phyloP scores from a whole-genome alignment of 1,140 invertebrate genomes.

The Drosophila erecta region DNA sequence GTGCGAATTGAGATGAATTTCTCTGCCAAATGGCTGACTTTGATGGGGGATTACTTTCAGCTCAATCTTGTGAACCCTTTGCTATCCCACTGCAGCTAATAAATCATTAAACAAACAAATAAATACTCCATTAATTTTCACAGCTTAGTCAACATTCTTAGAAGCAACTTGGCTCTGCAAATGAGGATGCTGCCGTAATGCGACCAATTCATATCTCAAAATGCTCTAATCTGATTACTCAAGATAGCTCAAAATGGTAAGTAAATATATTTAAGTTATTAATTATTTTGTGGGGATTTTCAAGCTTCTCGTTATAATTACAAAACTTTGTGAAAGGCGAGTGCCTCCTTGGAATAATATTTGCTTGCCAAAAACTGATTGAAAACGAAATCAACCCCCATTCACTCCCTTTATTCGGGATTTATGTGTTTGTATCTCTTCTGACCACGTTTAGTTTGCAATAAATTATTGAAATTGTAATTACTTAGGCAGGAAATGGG shows the following conservation, averaged over 20 bases:
- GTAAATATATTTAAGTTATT: slow-evolving; percentile 76
- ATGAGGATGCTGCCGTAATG: slow-evolving; percentile 58
- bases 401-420: slow-evolving; percentile 6
- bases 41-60: slow-evolving; percentile 7
- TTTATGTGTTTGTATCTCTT: slow-evolving; percentile 30
- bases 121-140: slow-evolving; percentile 80
- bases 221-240: slow-evolving; percentile 72
- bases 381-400: slow-evolving; percentile 34
- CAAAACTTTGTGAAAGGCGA: slow-evolving; percentile 31
- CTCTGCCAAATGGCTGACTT: slow-evolving; percentile 1
- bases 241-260: slow-evolving; percentile 55
- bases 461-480: slow-evolving; percentile 81
- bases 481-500: slow-evolving; percentile 72
- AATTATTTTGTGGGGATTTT: slow-evolving; percentile 73
- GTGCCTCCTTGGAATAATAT: slow-evolving; percentile 59
- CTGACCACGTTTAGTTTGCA: slow-evolving; percentile 64
- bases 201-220: slow-evolving; percentile 75
- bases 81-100: slow-evolving; percentile 51
- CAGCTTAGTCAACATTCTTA: slow-evolving; percentile 57
- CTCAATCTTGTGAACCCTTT: slow-evolving; percentile 21
- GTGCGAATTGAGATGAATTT: slow-evolving; percentile 9
- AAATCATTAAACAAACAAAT: slow-evolving; percentile 80
- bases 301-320: slow-evolving; percentile 54
- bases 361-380: slow-evolving; percentile 73
- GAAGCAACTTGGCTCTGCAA: slow-evolving; percentile 11